phyloP scores from a whole-genome alignment of 2,113 vertebrate species.

The Tachuris rubrigastra region DNA sequence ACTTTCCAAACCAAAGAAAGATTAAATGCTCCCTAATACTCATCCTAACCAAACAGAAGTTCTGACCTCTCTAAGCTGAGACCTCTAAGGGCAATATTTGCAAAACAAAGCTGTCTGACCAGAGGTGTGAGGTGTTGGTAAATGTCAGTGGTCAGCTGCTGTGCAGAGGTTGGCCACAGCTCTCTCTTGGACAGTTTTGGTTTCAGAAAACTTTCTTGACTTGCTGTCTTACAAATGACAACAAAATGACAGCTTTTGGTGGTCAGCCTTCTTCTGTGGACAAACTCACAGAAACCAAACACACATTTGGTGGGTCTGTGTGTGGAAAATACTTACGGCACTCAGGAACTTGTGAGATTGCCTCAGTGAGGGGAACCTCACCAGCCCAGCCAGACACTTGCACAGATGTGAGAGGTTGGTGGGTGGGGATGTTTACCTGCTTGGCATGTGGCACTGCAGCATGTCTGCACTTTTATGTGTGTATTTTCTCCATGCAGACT shows the following conservation, averaged over 20 bases:
- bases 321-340: neutral
- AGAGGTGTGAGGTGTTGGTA: constrained; percentile 22
- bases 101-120: constrained; percentile 35
- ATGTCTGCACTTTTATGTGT: neutral
- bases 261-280: neutral
- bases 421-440: neutral
- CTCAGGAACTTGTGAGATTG: neutral
- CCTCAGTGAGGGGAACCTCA: neutral
- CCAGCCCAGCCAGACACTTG: neutral
- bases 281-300: neutral
- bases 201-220: constrained; percentile 5
- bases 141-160: neutral
- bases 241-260: neutral
- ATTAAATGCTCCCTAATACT: constrained; percentile 20
- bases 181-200: neutral
- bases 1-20: constrained; percentile 27
- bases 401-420: neutral
- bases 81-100: constrained; percentile 45
- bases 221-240: neutral
- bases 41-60: constrained; percentile 38
- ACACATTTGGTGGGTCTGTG: neutral
- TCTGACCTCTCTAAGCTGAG: constrained; percentile 14
- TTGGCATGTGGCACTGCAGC: neutral
- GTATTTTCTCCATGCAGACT: neutral
- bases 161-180: neutral